Evolutionary conservation across 1,140 invertebrate species (phyloP), one percentile per base, ranked within the genome.

Genomic region (Drosophila mayri): DNA sequence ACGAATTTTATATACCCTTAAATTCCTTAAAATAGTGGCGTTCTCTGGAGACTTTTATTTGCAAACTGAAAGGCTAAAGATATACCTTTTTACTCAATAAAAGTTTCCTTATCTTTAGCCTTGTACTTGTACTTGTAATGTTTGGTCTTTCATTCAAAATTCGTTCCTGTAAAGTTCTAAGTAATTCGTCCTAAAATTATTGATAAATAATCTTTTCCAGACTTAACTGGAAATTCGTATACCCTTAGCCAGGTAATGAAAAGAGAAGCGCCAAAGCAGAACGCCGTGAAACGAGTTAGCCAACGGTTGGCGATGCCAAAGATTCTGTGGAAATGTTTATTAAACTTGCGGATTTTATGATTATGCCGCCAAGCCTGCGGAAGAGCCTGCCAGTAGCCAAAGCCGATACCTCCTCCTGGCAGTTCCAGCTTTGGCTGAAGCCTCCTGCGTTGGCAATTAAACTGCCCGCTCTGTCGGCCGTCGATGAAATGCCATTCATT

Each of bases 281-380:
- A 85, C 77, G 81, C 73, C 86, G 80, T 90, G 73, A 88, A 88
- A 88, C 85, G 75, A 90, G 85, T 87, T 76, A 80, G 79, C 82
- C 80, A 78, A 59, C 59, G 65, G 70, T 59, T 68, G 55, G 57
- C 60, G 74, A 90, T 90, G 85, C 85, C 88, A 81, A 90, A 90
- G 85, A 90, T 90, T 90, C 85, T 85, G 78, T 86, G 78, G 85
- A 90, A 90, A 90, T 90, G 85, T 90, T 90, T 90, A 90, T 90
- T 90, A 90, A 90, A 90, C 57, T 85, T 70, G 78, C 61, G 81
- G 85, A 85, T 90, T 90, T 90, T 90, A 90, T 85, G 85, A 90
- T 90, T 90, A 90, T 90, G 86, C 86, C 85, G 81, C 61, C 80
- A 67, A 65, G 37, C 50, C 40, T 41, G 52, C 44, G 62, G 62